phyloP scores from a whole-genome alignment of 1,140 invertebrate genomes.

The Hyphantria cunea region DNA sequence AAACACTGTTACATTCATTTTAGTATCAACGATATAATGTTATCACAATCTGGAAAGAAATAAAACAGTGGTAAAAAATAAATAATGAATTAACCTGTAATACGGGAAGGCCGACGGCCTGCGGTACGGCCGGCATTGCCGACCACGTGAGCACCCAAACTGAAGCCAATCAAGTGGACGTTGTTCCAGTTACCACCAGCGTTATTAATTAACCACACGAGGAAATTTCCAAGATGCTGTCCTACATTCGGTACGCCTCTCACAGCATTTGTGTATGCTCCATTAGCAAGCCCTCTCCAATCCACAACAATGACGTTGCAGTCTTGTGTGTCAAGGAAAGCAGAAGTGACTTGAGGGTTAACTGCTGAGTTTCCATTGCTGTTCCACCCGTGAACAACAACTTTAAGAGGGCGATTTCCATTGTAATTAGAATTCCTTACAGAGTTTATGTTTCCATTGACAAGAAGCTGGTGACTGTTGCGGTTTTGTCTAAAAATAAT shows the following conservation, averaged over 20 bases:
- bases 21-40: too few relatives aligned
- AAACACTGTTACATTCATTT: background rate
- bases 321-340: constrained; percentile 72
- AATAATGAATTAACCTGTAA: constrained; percentile 39
- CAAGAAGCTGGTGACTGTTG: constrained; percentile 44
- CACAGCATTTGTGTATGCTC: constrained; percentile 75
- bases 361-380: constrained; percentile 44
- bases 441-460: constrained; percentile 47
- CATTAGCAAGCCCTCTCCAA: constrained; percentile 83
- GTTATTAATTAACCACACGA: constrained; percentile 68
- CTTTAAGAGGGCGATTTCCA: constrained; percentile 36
- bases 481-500: constrained; percentile 46
- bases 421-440: constrained; percentile 49
- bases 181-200: constrained; percentile 66
- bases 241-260: constrained; percentile 74
- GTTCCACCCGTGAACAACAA: constrained; percentile 62
- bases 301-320: constrained; percentile 85
- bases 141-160: constrained; percentile 92
- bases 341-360: constrained; percentile 48
- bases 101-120: constrained; percentile 23
- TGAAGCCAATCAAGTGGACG: constrained; percentile 93
- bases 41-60: too few relatives aligned
- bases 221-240: constrained; percentile 61
- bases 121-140: constrained; percentile 85
- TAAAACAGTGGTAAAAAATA: background rate